Evolutionary conservation across 2,797 vertebrate genomes (phyloP), one percentile per base, ranked within the genome.

Genomic region (Sebastes kiyomatsui): DNA sequence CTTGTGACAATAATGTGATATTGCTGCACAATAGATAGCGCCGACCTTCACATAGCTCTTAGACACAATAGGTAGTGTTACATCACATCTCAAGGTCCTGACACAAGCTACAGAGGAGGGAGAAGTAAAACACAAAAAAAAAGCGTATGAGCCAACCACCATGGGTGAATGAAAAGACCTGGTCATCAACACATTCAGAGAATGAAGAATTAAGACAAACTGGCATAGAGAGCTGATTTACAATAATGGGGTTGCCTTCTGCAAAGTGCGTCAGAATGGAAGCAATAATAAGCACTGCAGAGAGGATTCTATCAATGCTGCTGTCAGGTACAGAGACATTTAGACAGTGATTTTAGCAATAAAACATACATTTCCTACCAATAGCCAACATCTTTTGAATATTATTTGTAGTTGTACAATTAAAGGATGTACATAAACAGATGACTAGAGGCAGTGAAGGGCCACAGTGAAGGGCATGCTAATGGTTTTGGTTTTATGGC

Each of bases 161-260:
- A 16, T 4, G 32, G 62, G 22, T 20, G 46, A 70, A 59, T 20
- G 46, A 70, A 59, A 10, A 20, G 68, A 27, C 68, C 20, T 27
- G 14, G 23, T 32, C 58, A n/a, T 55, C 2, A 5, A 61, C 81
- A 91, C 91, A 86, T 89, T 89, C 87, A 86, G 68, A 90, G 64
- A 81, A 71, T 22, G 18, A 77, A 72, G 77, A 18, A 35, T 88
- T 90, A 88, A 91, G 88, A 90, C 87, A 66, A 80, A 82, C 54
- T 42, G 88, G 85, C 65, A 61, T 30, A 10, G 65, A 23, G 35
- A 38, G 12, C 12, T 13, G 35, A 38, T 13, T 38, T 38, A 38
- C 35, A 38, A 38, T 38, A 38, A 13, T 38, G 35, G 1, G 12
- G 12, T 38, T 38, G 35, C 12, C 12, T 38, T 38, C 12, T 38